Percentiles rank a stretch among this genome's conserved stretches.
These are phyloP conservation scores for Corythoichthys haematopterus DNA, from an alignment of 2,113 vertebrate species.

Conservation along the genomic window DNA sequence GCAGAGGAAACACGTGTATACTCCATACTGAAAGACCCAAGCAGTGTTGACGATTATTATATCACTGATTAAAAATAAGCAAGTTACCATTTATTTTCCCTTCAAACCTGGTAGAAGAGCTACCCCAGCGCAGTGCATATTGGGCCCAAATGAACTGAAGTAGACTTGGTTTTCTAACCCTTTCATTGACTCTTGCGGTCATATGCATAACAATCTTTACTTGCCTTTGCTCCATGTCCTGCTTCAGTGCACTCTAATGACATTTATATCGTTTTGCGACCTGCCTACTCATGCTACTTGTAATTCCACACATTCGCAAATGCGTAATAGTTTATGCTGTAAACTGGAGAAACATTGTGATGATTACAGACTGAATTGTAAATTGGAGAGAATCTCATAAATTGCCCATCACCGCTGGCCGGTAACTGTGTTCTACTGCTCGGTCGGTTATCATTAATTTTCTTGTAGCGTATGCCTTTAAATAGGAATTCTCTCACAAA, in stretches of 20 bases:
- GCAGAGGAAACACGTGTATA: no score
- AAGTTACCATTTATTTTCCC: not conserved
- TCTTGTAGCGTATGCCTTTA: constrained; percentile 63
- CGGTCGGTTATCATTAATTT: constrained; percentile 61
- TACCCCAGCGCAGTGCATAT: constrained; percentile 33
- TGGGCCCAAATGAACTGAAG: constrained; percentile 44
- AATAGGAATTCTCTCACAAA: constrained; percentile 65
- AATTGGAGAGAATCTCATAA: constrained; percentile 52
- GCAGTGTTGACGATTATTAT: no score
- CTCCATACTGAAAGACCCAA: no score
- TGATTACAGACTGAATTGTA: constrained; percentile 62
- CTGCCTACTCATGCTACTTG: constrained; percentile 52
- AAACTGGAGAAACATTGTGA: constrained; percentile 50
- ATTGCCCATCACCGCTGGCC: constrained; percentile 48
- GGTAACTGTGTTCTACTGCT: constrained; percentile 44
- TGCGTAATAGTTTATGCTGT: constrained; percentile 53
- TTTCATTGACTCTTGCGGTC: constrained; percentile 53
- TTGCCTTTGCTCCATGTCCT: constrained; percentile 62
- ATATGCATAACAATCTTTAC: constrained; percentile 60
- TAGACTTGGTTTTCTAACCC: constrained; percentile 55
- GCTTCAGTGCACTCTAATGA: constrained; percentile 70
- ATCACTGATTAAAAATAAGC: not conserved
- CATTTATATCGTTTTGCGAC: constrained; percentile 66
- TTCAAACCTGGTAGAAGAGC: constrained; percentile 4
- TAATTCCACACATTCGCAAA: constrained; percentile 58